Evolutionary conservation across 2,797 vertebrate genomes (phyloP), one percentile per base, ranked within the genome.

Genomic region (Phalloptychus januarius): DNA sequence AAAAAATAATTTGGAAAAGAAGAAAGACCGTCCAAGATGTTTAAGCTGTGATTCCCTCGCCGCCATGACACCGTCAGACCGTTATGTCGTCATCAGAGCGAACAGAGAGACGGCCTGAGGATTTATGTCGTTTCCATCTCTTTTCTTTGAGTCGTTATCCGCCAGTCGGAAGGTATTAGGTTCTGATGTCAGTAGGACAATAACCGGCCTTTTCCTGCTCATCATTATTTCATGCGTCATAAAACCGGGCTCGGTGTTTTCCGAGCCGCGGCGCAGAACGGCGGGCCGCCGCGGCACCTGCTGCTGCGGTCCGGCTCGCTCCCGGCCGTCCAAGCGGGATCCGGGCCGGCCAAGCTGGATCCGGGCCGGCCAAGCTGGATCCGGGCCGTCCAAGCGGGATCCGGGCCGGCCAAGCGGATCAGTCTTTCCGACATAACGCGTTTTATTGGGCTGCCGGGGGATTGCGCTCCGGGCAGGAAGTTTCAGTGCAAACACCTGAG

Each of bases 401-500:
- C 45, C 38, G 36, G 45, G 81, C n/a, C 10, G 73, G 72, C 52
- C 86, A 80, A 45, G 79, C 56, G n/a, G n/a, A n/a, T n/a, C n/a
- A n/a, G n/a, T n/a, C n/a, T 78, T 85, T 91, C 76, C 78, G 74
- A 79, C 82, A 63, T 83, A 42, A 81, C 81, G 46, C 16, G 78
- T n/a, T 87, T 87, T 80, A 92, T 89, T 80, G 36, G 69, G 78
- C 78, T 91, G 86, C 91, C 89, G 89, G 84, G 87, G 77, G 79
- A 89, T 86, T 79, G 73, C 28, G 71, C 65, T 25, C 78, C 89
- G 83, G 86, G 91, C 89, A 76, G 86, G 65, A 87, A 78, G 87
- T 80, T 91, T 88, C 86, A 87, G 85, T 89, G 84, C 87, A 90
- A 94, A 90, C 88, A 89, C 80, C 83, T 91, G 87, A 90, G 78